Evolutionary conservation across 1,140 invertebrate genomes (phyloP).

Genomic region (Drosophila prosaltans): DNA sequence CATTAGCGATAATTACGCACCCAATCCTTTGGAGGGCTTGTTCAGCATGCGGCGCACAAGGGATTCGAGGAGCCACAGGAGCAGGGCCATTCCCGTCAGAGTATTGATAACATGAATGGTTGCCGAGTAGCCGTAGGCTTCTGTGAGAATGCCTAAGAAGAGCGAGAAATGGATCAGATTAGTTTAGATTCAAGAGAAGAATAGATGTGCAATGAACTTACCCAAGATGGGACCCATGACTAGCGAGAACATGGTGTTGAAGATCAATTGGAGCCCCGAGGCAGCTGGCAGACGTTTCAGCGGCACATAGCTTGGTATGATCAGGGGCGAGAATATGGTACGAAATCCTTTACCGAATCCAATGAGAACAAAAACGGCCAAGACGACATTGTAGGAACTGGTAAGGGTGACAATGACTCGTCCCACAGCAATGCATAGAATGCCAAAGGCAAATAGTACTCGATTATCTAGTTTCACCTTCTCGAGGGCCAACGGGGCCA

Average conservation of each 20-base stretch:
- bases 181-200: too few species aligned
- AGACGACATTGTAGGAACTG: conserved; percentile 57
- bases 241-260: conserved; percentile 86
- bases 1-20: conserved; percentile 30
- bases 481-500: conserved; percentile 86
- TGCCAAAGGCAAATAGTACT: conserved; percentile 87
- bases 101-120: conserved; percentile 71
- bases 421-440: conserved; percentile 86
- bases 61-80: conserved; percentile 67
- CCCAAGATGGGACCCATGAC: conserved; percentile 86
- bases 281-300: conserved; percentile 86
- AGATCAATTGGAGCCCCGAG: conserved; percentile 86
- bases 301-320: conserved; percentile 88
- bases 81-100: conserved; percentile 53
- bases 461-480: conserved; percentile 86
- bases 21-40: conserved; percentile 45
- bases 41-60: conserved; percentile 47
- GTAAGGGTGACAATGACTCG: conserved; percentile 82
- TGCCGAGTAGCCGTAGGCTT: conserved; percentile 55
- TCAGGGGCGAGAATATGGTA: conserved; percentile 87
- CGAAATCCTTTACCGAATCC: conserved; percentile 88
- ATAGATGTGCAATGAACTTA: conserved; percentile 59
- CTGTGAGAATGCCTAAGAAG: conserved; percentile 59
- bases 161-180: too few species aligned
- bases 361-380: conserved; percentile 79